Evolutionary conservation across 2,888 invertebrate species (phyloP), one percentile per base, ranked within the genome.

Genomic region (Monopis laevigella): DNA sequence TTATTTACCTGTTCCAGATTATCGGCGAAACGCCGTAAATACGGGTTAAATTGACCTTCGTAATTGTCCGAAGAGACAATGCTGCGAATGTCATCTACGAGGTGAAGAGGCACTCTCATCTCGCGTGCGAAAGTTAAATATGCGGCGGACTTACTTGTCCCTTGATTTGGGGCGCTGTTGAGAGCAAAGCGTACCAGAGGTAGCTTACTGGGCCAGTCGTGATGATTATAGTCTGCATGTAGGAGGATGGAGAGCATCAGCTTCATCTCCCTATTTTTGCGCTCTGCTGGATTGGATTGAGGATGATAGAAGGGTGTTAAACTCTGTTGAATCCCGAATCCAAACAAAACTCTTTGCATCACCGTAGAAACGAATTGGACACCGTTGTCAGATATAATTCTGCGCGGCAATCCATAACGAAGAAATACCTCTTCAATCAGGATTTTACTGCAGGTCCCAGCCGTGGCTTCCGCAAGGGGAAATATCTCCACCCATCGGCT

Each of bases 351-450:
- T 18, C 54, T 41, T 21, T 57, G 58, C 54, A 57, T 56, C 2
- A 54, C 28, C 0, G 46, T 50, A 1, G 53, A 48, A 1, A 58
- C 46, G 36, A 58, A 56, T 35, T 59, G 58, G 0, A 48, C 42
- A 0, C 57, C 59, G 14, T 61, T 62, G 36, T 59, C 55, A 3
- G 48, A 50, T 10, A 55, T 45, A 1, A 59, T 40, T 10, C 52
- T 32, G 8, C 58, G 24, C 1, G 54, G 54, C 3, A 51, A 26
- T 4, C 56, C 58, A 43, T 51, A 58, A 10, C 56, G 46, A 3
- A 58, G 28, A 24, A 61, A 50, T 3, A 56, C 42, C 44, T 59
- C 56, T 13, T 55, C 43, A 0, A 60, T 28, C 0, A 61, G 42
- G 1, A 35, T 46, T 2, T 42, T 32, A 0, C 52, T 52, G 26